These are phyloP conservation scores for Paramuricea clavata DNA, from an alignment of 92 coral and sea anemone species.

Conservation along the genomic window DNA sequence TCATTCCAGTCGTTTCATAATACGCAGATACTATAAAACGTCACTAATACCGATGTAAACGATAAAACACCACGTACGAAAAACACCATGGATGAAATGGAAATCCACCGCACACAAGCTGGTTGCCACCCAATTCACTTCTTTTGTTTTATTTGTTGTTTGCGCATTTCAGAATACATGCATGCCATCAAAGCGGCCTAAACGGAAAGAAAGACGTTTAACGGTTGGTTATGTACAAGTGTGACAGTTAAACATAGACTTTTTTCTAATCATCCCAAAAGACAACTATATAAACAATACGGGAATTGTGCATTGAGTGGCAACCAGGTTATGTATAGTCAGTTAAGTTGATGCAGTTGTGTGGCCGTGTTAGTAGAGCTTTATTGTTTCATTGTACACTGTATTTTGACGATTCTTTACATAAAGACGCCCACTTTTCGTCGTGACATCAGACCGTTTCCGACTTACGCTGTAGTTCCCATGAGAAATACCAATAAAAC, in stretches of 20 bases:
- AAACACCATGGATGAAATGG: not conserved
- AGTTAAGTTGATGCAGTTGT: not conserved
- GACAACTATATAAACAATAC: no score
- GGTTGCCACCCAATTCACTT: not conserved
- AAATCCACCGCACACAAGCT: not conserved
- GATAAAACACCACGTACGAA: not conserved
- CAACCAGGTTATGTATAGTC: not conserved
- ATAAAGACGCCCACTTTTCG: no score
- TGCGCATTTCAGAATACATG: not conserved
- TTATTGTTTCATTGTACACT: not conserved
- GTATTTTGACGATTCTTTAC: not conserved
- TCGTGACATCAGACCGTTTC: no score
- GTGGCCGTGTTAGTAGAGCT: not conserved
- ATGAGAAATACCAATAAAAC: no score
- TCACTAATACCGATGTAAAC: not conserved
- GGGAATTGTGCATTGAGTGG: no score
- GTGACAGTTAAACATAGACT: not conserved
- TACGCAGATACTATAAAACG: not conserved
- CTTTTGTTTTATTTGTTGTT: not conserved
- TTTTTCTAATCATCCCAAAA: no score
- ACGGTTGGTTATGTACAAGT: not conserved
- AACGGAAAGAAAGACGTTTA: no score
- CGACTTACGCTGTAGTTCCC: no score
- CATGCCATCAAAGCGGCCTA: no score
- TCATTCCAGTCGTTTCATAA: not conserved